A percentile compares a stretch with the other conserved stretches of the same genome.
Evolutionary conservation across 2,113 vertebrate species (phyloP).

Genomic region (Leucopsar rothschildi): DNA sequence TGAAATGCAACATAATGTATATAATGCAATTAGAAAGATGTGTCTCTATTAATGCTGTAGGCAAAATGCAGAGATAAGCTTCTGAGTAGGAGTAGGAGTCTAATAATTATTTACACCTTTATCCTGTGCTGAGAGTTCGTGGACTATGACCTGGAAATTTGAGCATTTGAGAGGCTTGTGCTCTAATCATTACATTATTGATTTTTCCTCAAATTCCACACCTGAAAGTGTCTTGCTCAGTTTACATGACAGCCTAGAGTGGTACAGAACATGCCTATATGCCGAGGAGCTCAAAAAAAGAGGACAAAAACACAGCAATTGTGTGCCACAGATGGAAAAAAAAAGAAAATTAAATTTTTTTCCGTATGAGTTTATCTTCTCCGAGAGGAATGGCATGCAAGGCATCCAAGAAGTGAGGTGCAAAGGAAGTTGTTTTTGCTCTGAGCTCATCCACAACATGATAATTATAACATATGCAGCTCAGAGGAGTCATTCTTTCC

Average conservation of each 20-base stretch:
- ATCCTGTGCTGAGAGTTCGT: neutral
- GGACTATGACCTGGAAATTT: neutral
- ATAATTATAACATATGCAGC: neutral
- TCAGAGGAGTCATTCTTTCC: neutral
- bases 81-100: neutral
- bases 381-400: neutral
- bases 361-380: neutral
- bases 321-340: neutral
- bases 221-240: neutral
- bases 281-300: neutral
- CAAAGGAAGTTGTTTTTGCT: neutral
- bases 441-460: neutral
- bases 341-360: neutral
- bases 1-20: constrained; percentile 38
- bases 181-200: neutral
- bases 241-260: neutral
- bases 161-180: neutral
- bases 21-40: constrained; percentile 51
- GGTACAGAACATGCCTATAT: neutral
- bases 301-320: neutral
- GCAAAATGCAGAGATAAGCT: neutral
- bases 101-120: neutral
- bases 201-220: neutral
- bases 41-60: constrained; percentile 2
- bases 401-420: neutral